phyloP scores from a whole-genome alignment of 1,140 invertebrate species.

The Scaptodrosophila lebanonensis region DNA sequence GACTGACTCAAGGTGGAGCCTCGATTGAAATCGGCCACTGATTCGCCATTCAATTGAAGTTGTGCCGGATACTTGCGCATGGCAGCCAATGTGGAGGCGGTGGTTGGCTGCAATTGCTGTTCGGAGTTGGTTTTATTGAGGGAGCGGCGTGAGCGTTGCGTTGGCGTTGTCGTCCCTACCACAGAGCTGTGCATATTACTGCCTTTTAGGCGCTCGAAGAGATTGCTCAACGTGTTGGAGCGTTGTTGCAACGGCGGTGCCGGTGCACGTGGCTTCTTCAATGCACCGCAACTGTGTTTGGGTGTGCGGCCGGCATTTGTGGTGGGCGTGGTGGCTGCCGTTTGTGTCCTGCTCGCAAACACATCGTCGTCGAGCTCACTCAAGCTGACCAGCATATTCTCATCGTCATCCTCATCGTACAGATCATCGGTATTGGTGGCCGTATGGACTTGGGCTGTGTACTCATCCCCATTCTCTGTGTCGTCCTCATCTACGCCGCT shows the following conservation, averaged over 20 bases:
- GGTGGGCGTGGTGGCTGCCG: conserved; percentile 50
- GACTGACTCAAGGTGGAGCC: conserved; percentile 75
- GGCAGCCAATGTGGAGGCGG: neutral
- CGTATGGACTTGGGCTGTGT: conserved; percentile 38
- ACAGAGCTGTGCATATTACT: neutral
- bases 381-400: conserved; percentile 65
- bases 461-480: conserved; percentile 3
- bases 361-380: conserved; percentile 68
- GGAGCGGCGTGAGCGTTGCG: conserved; percentile 7
- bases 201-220: conserved; percentile 61
- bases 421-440: conserved; percentile 46
- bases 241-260: conserved; percentile 49
- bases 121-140: conserved; percentile 37
- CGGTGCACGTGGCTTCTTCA: conserved; percentile 48
- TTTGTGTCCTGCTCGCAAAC: conserved; percentile 48
- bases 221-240: conserved; percentile 58
- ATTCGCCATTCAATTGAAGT: conserved; percentile 36
- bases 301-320: conserved; percentile 43
- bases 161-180: neutral
- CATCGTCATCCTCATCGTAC: conserved; percentile 51
- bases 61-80: conserved; percentile 54
- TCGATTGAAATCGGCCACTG: conserved; percentile 55
- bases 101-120: conserved; percentile 35
- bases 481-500: conserved; percentile 50
- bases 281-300: conserved; percentile 52